A percentile compares a stretch with the other conserved stretches of the same genome.
phyloP scores from a whole-genome alignment of 2,113 vertebrate species.

The Felis chaus region DNA sequence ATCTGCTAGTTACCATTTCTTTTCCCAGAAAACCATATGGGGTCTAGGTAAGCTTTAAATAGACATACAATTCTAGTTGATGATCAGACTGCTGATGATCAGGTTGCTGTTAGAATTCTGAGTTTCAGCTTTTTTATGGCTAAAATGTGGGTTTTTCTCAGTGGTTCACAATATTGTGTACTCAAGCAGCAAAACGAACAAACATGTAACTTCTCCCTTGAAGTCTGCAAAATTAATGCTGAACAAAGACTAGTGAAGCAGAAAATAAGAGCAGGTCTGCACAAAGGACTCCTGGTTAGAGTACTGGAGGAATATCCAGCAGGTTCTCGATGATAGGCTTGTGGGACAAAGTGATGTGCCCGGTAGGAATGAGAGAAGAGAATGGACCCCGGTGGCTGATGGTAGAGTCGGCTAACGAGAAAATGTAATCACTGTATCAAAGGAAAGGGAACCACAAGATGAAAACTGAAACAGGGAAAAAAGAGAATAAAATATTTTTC shows the following conservation, averaged over 20 bases:
- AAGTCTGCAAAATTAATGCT: slow-evolving; percentile 78
- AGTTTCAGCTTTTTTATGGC: slow-evolving; percentile 36
- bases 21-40: slow-evolving; percentile 44
- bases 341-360: background rate
- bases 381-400: slow-evolving; percentile 6
- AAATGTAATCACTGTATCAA: background rate
- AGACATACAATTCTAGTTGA: background rate
- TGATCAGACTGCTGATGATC: background rate
- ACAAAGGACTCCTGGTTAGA: slow-evolving; percentile 65
- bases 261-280: slow-evolving; percentile 72
- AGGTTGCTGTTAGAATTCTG: background rate
- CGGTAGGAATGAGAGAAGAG: slow-evolving; percentile 51
- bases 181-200: background rate
- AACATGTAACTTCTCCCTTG: slow-evolving; percentile 67
- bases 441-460: background rate
- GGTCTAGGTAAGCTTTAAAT: slow-evolving; percentile 47
- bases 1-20: background rate
- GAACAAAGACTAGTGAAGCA: slow-evolving; percentile 70
- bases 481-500: background rate
- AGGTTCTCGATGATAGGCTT: slow-evolving; percentile 9
- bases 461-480: background rate
- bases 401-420: background rate
- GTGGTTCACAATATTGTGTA: slow-evolving; percentile 44
- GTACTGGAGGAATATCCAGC: slow-evolving; percentile 20
- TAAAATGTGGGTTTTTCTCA: slow-evolving; percentile 58